These are phyloP conservation scores for Limosa lapponica DNA, from an alignment of 2,797 vertebrate genomes.

Conservation along the genomic window DNA sequence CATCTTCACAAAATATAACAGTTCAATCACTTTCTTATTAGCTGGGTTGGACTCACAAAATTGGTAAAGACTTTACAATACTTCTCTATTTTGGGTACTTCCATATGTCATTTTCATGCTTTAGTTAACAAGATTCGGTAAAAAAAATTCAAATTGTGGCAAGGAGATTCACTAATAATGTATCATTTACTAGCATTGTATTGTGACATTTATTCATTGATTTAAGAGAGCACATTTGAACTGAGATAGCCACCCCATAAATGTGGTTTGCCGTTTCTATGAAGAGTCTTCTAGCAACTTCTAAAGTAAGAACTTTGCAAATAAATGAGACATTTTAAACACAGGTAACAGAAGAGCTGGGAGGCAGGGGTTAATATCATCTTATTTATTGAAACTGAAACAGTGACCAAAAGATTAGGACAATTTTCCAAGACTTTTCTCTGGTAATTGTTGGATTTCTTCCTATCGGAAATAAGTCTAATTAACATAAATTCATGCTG, in stretches of 20 bases:
- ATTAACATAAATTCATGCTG: not conserved
- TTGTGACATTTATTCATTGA: not conserved
- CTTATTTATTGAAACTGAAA: not conserved
- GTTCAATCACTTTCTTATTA: not conserved
- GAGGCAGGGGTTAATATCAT: not conserved
- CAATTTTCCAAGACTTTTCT: not conserved
- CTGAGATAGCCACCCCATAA: not conserved
- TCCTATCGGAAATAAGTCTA: not conserved
- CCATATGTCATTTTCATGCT: not conserved
- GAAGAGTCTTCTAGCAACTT: not conserved
- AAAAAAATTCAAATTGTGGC: not conserved
- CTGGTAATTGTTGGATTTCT: not conserved
- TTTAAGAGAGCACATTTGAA: not conserved
- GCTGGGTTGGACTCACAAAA: not conserved
- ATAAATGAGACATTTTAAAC: not conserved
- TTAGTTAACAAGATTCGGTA: not conserved
- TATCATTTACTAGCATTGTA: not conserved
- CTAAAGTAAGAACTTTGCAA: not conserved
- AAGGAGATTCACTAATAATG: not conserved
- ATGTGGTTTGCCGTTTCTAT: not conserved
- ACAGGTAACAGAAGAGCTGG: not conserved
- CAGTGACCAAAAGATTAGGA: not conserved
- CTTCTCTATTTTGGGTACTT: not conserved
- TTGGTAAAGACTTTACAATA: not conserved
- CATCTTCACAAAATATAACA: not conserved